Evolutionary conservation across 2,888 invertebrate species (phyloP).

Genomic region (Amiota communis): DNA sequence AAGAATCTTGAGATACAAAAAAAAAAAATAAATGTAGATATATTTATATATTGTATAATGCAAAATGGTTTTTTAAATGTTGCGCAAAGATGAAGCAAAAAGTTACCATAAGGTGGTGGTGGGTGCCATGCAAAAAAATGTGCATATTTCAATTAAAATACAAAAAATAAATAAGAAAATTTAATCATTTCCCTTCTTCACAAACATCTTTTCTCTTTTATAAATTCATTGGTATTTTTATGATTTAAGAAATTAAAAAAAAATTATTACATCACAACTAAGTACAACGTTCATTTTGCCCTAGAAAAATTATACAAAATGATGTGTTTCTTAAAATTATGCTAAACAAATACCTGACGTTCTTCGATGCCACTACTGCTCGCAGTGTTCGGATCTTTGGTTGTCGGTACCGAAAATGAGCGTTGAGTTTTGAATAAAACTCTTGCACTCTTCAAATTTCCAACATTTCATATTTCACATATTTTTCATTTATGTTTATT

Average conservation of each 20-base stretch:
- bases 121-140: constrained; percentile 48
- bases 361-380: constrained; percentile 71
- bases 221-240: too few relatives aligned
- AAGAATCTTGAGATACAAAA: constrained; percentile 4
- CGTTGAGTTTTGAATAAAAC: constrained; percentile 93
- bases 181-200: background rate
- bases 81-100: constrained; percentile 25
- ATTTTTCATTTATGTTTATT: background rate
- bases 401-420: constrained; percentile 93
- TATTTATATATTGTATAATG: too few relatives aligned
- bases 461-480: background rate
- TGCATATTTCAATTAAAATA: background rate
- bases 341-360: constrained; percentile 70
- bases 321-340: background rate
- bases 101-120: background rate
- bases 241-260: background rate
- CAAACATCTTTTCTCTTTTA: background rate
- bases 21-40: background rate
- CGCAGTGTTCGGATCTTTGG: constrained; percentile 80
- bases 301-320: background rate
- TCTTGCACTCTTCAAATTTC: constrained; percentile 76
- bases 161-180: background rate
- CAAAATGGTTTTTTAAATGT: background rate
- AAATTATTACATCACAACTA: background rate
- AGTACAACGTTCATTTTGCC: background rate